These are phyloP conservation scores for Chiloscyllium punctatum DNA, from an alignment of 2,797 vertebrate genomes.

Conservation along the genomic window DNA sequence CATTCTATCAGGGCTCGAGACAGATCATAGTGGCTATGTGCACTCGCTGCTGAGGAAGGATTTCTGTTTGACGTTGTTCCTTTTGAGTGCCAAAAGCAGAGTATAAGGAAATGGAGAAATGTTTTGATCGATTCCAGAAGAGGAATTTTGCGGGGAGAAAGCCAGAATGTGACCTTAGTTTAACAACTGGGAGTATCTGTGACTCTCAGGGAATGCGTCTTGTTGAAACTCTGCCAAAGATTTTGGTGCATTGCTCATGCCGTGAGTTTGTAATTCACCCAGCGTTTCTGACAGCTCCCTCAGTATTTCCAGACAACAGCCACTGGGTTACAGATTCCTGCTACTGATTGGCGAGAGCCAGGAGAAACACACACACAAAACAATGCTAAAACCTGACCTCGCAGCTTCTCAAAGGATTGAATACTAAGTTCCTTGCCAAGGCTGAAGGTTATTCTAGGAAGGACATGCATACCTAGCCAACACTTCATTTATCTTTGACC, in stretches of 20 bases:
- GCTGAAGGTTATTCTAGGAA: not conserved
- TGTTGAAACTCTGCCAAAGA: not conserved
- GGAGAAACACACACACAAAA: not conserved
- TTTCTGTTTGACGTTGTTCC: not conserved
- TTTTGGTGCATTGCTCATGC: not conserved
- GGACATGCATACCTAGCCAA: not conserved
- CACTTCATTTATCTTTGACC: constrained; percentile 6
- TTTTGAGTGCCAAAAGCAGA: not conserved
- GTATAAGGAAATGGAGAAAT: not conserved
- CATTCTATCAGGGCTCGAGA: not conserved
- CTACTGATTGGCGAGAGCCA: not conserved
- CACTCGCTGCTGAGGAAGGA: not conserved
- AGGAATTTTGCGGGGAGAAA: not conserved
- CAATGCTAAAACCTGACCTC: not conserved
- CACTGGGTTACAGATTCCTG: not conserved
- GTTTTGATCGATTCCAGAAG: no score
- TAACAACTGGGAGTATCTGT: not conserved
- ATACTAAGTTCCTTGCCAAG: not conserved
- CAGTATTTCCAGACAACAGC: not conserved
- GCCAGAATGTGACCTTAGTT: not conserved
- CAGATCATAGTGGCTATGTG: not conserved
- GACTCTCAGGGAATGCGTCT: not conserved
- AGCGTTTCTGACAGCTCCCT: not conserved
- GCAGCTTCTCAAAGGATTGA: not conserved
- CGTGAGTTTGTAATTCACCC: not conserved